A percentile compares a stretch with the other conserved stretches of the same genome.
phyloP scores from a whole-genome alignment of 2,888 invertebrate species.

The Amiota minor region DNA sequence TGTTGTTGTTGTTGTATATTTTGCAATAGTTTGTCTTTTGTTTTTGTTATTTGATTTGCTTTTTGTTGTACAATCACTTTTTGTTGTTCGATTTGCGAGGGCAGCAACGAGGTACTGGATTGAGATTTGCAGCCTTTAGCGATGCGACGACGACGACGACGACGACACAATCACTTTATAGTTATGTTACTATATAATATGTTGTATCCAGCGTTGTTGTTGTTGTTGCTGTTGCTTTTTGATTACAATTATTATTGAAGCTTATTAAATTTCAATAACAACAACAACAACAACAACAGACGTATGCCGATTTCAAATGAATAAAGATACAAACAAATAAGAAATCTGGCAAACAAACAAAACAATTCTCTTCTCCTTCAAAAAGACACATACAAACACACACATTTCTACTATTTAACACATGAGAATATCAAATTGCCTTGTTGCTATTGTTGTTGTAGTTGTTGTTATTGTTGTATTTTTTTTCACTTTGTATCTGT shows the following conservation, averaged over 20 bases:
- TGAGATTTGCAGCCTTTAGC: conserved; percentile 10
- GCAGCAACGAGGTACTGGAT: background rate
- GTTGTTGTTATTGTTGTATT: background rate
- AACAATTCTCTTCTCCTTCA: too few relatives aligned
- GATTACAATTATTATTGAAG: conserved; percentile 33
- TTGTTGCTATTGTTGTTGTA: background rate
- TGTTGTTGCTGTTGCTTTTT: conserved; percentile 34
- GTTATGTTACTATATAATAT: conserved; percentile 1
- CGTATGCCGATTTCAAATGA: background rate
- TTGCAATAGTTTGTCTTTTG: conserved; percentile 1
- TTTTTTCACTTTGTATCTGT: background rate
- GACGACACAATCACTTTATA: conserved; percentile 15
- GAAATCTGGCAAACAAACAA: conserved; percentile 39
- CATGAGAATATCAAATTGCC: conserved; percentile 54
- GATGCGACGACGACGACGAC: background rate
- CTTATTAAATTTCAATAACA: conserved; percentile 31
- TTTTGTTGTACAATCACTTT: conserved; percentile 16
- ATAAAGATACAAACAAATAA: conserved; percentile 56
- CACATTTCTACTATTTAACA: conserved; percentile 25
- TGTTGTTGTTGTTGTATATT: conserved; percentile 12
- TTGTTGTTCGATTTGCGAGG: background rate
- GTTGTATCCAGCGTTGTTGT: background rate
- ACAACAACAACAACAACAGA: conserved; percentile 15
- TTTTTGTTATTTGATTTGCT: background rate
- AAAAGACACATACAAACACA: too few relatives aligned